phyloP scores from a whole-genome alignment of 2,888 invertebrate species.

The Sialis lutaria region DNA sequence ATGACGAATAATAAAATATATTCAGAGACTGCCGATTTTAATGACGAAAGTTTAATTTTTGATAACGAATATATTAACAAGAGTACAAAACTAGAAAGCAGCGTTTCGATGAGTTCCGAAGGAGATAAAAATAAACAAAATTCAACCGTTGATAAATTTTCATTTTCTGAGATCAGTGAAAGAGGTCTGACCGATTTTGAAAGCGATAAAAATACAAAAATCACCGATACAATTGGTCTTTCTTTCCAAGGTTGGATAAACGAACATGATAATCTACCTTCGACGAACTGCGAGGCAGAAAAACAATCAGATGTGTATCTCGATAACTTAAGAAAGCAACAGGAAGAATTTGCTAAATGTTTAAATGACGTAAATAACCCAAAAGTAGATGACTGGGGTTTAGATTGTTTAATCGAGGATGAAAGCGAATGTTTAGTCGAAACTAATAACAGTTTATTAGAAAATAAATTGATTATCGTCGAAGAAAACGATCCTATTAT shows the following conservation, averaged over 20 bases:
- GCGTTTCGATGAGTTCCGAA: too few species aligned
- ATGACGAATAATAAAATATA: too few species aligned
- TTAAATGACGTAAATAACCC: constrained; percentile 8
- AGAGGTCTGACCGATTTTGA: background rate
- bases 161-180: background rate
- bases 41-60: too few species aligned
- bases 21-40: too few species aligned
- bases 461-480: background rate
- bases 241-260: constrained; percentile 12
- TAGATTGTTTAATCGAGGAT: constrained; percentile 14
- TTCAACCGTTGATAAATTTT: background rate
- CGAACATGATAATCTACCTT: constrained; percentile 8
- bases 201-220: background rate
- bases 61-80: too few species aligned
- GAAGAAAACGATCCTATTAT: background rate
- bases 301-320: constrained; percentile 10
- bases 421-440: background rate
- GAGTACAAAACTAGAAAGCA: too few species aligned
- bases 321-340: constrained; percentile 10
- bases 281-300: constrained; percentile 8
- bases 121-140: background rate
- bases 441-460: background rate
- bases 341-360: constrained; percentile 10
- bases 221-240: background rate
- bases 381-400: constrained; percentile 12